A percentile compares a stretch with the other conserved stretches of the same genome.
These are phyloP conservation scores for Umimayanthus kanabou DNA, from an alignment of 92 coral and sea anemone species.

Conservation along the genomic window DNA sequence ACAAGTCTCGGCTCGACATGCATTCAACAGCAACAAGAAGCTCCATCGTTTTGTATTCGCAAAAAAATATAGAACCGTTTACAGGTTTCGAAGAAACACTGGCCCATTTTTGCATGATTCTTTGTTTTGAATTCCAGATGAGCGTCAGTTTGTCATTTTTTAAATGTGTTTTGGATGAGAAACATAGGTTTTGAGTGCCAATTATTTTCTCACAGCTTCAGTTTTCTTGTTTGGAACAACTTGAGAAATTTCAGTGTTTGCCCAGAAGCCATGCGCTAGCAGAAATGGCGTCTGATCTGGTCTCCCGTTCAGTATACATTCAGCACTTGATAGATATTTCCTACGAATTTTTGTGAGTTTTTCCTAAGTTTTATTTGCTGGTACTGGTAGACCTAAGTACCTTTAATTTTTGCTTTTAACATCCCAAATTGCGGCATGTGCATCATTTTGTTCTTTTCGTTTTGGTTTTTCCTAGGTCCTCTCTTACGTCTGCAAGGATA, in stretches of 20 bases:
- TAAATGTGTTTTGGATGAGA: constrained; percentile 37
- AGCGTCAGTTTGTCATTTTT: constrained; percentile 27
- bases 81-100: not conserved
- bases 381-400: too few species aligned
- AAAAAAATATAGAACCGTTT: too few species aligned
- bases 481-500: too few species aligned
- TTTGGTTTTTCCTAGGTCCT: too few species aligned
- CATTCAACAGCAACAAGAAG: constrained; percentile 18
- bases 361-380: too few species aligned
- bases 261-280: constrained; percentile 32
- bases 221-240: not conserved
- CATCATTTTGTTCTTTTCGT: too few species aligned
- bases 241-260: constrained; percentile 2
- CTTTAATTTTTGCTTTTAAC: too few species aligned
- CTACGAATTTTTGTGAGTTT: not conserved
- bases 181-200: constrained; percentile 29
- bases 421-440: too few species aligned
- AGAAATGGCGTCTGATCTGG: constrained; percentile 12
- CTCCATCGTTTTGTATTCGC: not conserved
- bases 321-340: not conserved
- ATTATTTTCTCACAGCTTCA: constrained; percentile 7
- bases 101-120: constrained; percentile 10
- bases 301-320: not conserved
- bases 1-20: constrained; percentile 8
- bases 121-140: constrained; percentile 3